These are phyloP conservation scores for Mythimna albipuncta DNA, from an alignment of 2,888 invertebrate species.

Conservation along the genomic window DNA sequence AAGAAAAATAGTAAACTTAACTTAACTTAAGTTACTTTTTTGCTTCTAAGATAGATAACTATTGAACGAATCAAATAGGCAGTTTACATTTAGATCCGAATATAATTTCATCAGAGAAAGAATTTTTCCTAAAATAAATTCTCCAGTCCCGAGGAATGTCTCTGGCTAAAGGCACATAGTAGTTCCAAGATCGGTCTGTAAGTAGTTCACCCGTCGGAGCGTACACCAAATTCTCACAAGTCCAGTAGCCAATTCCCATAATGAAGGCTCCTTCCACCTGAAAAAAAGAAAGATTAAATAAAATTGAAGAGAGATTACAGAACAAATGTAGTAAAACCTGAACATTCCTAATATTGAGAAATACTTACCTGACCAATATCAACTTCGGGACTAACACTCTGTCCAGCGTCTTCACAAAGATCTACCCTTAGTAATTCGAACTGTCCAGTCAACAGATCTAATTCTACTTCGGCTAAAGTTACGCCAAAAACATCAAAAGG, in stretches of 20 bases:
- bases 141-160: constrained; percentile 95
- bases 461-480: constrained; percentile 55
- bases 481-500: constrained; percentile 44
- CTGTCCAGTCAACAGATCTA: constrained; percentile 93
- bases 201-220: constrained; percentile 92
- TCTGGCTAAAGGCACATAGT: constrained; percentile 93
- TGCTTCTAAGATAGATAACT: not conserved
- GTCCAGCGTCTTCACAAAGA: constrained; percentile 93
- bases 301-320: too few species aligned
- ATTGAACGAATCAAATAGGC: not conserved
- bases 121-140: constrained; percentile 92
- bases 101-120: constrained; percentile 91
- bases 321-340: too few species aligned
- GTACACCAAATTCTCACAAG: constrained; percentile 92
- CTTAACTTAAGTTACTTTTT: not conserved
- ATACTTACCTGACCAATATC: constrained; percentile 81
- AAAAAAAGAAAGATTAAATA: not conserved
- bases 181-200: constrained; percentile 95
- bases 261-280: constrained; percentile 94
- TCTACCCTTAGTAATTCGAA: constrained; percentile 92
- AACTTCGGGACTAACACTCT: constrained; percentile 92
- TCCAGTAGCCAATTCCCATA: constrained; percentile 94
- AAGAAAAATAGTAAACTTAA: constrained; percentile 6
- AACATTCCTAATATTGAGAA: not conserved
- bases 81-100: constrained; percentile 93